phyloP scores from a whole-genome alignment of 64 coral and sea anemone genomes.

The Montipora efflorescens region DNA sequence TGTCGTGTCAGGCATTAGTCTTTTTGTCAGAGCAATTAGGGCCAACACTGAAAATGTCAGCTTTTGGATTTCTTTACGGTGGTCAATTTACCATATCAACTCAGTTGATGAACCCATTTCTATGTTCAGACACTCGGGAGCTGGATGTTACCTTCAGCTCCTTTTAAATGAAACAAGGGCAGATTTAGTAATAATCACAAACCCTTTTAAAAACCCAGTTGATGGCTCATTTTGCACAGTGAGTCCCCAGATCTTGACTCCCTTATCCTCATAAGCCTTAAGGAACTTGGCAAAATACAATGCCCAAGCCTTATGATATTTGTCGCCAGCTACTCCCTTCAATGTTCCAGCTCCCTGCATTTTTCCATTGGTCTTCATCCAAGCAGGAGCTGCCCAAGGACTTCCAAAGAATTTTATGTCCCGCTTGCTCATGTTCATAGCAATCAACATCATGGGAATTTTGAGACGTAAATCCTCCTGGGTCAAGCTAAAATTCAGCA shows the following conservation, averaged over 20 bases:
- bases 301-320: constrained; percentile 95
- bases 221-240: constrained; percentile 98
- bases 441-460: constrained; percentile 83
- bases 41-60: too few relatives aligned
- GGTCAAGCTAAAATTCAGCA: constrained; percentile 80
- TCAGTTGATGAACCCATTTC: too few relatives aligned
- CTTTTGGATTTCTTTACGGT: too few relatives aligned
- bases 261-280: constrained; percentile 83
- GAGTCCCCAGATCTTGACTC: constrained; percentile 91
- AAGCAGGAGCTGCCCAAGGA: constrained; percentile 95
- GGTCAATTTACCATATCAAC: too few relatives aligned
- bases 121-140: too few relatives aligned
- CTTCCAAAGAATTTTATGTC: constrained; percentile 93
- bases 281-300: constrained; percentile 99
- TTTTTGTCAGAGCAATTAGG: too few relatives aligned
- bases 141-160: too few relatives aligned
- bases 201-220: constrained; percentile 85
- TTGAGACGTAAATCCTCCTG: constrained; percentile 86
- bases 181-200: background rate
- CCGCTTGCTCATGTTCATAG: constrained; percentile 66
- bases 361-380: constrained; percentile 97
- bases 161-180: too few relatives aligned
- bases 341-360: constrained; percentile 82
- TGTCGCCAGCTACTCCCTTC: constrained; percentile 82
- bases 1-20: too few relatives aligned